A percentile compares a stretch with the other conserved stretches of the same genome.
phyloP scores from a whole-genome alignment of 2,113 vertebrate species.

The Nansenia antarctica region DNA sequence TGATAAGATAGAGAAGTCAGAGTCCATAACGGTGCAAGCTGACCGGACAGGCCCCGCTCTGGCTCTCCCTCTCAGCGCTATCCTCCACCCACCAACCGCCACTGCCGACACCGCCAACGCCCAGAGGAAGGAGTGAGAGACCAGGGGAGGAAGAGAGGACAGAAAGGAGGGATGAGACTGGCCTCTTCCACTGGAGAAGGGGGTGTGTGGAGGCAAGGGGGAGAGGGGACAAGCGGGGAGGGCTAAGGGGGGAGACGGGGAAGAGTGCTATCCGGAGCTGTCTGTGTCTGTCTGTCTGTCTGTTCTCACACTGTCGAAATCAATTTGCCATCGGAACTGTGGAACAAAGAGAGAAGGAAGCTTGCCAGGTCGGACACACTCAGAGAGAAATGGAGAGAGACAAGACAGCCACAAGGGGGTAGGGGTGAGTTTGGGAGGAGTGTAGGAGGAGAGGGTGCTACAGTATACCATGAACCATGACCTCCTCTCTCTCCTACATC shows the following conservation, averaged over 20 bases:
- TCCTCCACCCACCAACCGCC: conserved; percentile 80
- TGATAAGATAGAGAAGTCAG: conserved; percentile 51
- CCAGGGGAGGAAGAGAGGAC: conserved; percentile 63
- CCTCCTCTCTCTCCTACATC: conserved; percentile 51
- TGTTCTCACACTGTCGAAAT: conserved; percentile 99
- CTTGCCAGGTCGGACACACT: conserved; percentile 87
- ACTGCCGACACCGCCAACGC: conserved; percentile 74
- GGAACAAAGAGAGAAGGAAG: conserved; percentile 92
- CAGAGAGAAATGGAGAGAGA: conserved; percentile 78
- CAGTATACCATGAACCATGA: conserved; percentile 13
- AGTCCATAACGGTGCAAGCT: conserved; percentile 76
- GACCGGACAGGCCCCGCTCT: conserved; percentile 71
- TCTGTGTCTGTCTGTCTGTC: conserved; percentile 82
- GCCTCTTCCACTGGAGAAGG: conserved; percentile 74
- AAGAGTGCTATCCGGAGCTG: conserved; percentile 79
- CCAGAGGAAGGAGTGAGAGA: conserved; percentile 49
- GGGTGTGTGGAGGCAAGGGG: conserved; percentile 60
- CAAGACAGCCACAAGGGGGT: conserved; percentile 72
- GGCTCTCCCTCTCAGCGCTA: conserved; percentile 73
- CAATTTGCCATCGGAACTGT: conserved; percentile 97
- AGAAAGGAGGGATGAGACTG: conserved; percentile 78
- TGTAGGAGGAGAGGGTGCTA: conserved; percentile 41
- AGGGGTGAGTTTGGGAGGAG: conserved; percentile 47
- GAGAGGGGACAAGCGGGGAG: conserved; percentile 23
- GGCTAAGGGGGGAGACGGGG: conserved; percentile 29